Evolutionary conservation across 2,113 vertebrate genomes (phyloP), one percentile per base, ranked within the genome.

Genomic region (Heliornis fulica): DNA sequence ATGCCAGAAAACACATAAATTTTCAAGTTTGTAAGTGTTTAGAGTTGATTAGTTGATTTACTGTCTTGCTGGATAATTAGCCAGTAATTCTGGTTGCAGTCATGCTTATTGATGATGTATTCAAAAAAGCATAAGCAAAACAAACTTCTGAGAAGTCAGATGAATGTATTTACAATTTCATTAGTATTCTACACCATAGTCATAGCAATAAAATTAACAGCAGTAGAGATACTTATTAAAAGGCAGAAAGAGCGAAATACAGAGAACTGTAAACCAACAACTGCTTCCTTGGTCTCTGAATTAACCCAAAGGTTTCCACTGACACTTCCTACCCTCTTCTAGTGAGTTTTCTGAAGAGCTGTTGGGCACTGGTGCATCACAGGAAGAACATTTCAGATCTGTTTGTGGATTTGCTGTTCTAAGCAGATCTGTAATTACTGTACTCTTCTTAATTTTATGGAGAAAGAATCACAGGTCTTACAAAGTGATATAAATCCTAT

Each of bases 31-130:
- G 50, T 22, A 53, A 48, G 32, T n/a, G 21, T 80, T 90, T 85
- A 75, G 17, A 75, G 36, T n/a, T n/a, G n/a, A 50, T 46, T 45
- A 71, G 23, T 41, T 53, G 28, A 78, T n/a, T 91, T 68, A 68
- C 15, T 80, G 28, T 12, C n/a, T 90, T 92, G 14, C 18, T 86
- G 28, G 2, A 61, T 86, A 38, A 90, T 64, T n/a, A 84, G 15
- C 9, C 18, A 32, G 8, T 36, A 85, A 53, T 57, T 82, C 43
- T 59, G 32, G 3, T 65, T 69, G 40, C 20, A 45, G 50, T 32
- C 32, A 1, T 0, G 0, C 57, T 90, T 65, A 50, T n/a, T 82
- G 25, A 65, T 69, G 40, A 6, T 40, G 4, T 29, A 29, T 75
- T 72, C 31, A 48, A 25, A 9, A 90, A 69, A 81, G 15, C 12